Evolutionary conservation across 2,797 vertebrate genomes (phyloP).

Genomic region (Danionella dracula): DNA sequence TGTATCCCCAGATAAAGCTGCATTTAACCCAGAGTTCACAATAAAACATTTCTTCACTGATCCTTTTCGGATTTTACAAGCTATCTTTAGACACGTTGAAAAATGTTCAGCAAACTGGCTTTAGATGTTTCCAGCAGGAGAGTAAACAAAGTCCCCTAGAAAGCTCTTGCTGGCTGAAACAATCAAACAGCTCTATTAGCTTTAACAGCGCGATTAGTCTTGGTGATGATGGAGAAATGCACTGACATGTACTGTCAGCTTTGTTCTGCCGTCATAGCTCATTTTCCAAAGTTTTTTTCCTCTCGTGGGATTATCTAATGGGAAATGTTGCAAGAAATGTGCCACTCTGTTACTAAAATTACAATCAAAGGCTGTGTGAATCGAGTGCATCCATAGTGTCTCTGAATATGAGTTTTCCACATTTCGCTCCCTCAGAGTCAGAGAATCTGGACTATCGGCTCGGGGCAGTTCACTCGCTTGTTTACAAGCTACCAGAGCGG

Average conservation of each 20-base stretch:
- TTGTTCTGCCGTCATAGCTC: not conserved
- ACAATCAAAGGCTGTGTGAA: not conserved
- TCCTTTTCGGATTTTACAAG: slow-evolving; percentile 19
- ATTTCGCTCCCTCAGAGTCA: slow-evolving; percentile 69
- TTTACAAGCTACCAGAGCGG: slow-evolving; percentile 92
- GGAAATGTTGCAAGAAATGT: not conserved
- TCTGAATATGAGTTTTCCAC: slow-evolving; percentile 19
- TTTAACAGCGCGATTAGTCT: slow-evolving; percentile 3
- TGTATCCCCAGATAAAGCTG: not conserved
- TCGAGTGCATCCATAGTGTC: not conserved
- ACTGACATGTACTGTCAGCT: slow-evolving; percentile 19
- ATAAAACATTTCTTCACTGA: slow-evolving; percentile 16
- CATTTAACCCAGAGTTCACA: not conserved
- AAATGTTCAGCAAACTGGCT: not conserved
- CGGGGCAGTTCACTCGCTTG: slow-evolving; percentile 85
- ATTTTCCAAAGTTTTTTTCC: not conserved
- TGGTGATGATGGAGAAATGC: not conserved
- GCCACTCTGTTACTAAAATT: not conserved
- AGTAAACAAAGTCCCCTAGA: not conserved
- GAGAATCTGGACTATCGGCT: slow-evolving; percentile 89
- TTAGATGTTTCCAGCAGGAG: not conserved
- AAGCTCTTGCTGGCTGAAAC: not conserved
- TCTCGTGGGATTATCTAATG: not conserved
- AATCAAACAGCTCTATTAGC: not conserved
- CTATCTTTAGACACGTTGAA: slow-evolving; percentile 7